Evolutionary conservation across 2,113 vertebrate genomes (phyloP).

Genomic region (Lutjanus erythropterus): DNA sequence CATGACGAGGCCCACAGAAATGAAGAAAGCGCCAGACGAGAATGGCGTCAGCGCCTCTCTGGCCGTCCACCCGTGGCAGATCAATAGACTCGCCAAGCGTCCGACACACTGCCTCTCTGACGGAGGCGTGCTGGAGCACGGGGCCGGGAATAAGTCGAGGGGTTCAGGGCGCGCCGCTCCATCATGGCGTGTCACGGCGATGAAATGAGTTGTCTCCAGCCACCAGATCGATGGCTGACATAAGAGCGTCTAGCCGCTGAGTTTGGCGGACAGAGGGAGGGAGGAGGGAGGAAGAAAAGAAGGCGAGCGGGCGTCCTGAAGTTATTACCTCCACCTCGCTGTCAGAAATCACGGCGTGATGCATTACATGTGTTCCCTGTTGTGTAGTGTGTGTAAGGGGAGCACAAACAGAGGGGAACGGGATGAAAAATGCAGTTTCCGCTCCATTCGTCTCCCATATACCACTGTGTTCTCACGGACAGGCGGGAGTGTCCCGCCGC

Average conservation of each 20-base stretch:
- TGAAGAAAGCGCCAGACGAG: slow-evolving; percentile 69
- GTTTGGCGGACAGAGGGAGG: slow-evolving; percentile 79
- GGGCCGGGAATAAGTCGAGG: slow-evolving; percentile 92
- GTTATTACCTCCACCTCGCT: slow-evolving; percentile 88
- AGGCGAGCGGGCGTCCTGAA: slow-evolving; percentile 82
- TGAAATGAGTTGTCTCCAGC: slow-evolving; percentile 97
- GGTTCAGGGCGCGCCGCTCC: slow-evolving; percentile 88
- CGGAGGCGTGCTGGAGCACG: slow-evolving; percentile 86
- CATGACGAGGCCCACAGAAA: slow-evolving; percentile 48
- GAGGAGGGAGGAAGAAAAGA: slow-evolving; percentile 82
- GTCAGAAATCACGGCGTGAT: slow-evolving; percentile 90
- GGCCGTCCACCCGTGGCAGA: slow-evolving; percentile 89
- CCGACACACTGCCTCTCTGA: slow-evolving; percentile 82
- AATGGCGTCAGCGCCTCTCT: slow-evolving; percentile 87
- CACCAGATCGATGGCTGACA: slow-evolving; percentile 94
- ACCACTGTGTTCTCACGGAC: slow-evolving; percentile 48
- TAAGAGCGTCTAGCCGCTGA: slow-evolving; percentile 73
- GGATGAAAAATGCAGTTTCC: slow-evolving; percentile 81
- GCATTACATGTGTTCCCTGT: slow-evolving; percentile 83
- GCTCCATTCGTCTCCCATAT: slow-evolving; percentile 72
- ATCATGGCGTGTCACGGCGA: slow-evolving; percentile 93
- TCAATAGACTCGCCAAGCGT: slow-evolving; percentile 97
- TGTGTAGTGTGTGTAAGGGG: slow-evolving; percentile 72
- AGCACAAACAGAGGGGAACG: slow-evolving; percentile 73
- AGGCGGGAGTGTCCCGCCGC: slow-evolving; percentile 47